Conservation (phyloP, 2,113 vertebrate species). For the Alligator mississippiensis region DNA sequence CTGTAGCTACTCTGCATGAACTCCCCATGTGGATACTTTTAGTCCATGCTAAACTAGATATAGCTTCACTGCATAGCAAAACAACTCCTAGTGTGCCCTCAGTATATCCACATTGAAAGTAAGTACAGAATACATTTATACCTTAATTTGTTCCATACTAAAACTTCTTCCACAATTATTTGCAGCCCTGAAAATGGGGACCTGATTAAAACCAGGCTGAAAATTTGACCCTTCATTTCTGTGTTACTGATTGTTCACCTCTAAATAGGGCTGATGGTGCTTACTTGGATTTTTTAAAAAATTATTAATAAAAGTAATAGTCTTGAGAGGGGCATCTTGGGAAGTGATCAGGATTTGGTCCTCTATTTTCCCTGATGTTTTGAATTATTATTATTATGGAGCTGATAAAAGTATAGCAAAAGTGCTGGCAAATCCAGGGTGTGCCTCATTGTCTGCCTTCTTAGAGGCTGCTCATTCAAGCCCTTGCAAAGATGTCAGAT, state of each 20-base stretch:
- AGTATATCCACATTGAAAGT: too few species aligned
- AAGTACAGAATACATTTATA: too few species aligned
- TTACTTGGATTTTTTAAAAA: background rate
- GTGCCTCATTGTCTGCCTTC: background rate
- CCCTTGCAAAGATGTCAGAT: background rate
- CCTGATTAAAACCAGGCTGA: background rate
- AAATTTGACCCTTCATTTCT: background rate
- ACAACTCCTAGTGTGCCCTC: too few species aligned
- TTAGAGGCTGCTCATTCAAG: background rate
- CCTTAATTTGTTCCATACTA: too few species aligned
- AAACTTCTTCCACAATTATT: background rate
- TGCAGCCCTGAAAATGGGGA: background rate
- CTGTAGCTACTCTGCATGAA: too few species aligned
- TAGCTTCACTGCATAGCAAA: too few species aligned
- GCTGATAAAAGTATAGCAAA: background rate
- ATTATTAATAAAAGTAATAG: too few species aligned
- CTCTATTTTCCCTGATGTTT: accelerated
- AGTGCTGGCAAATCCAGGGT: background rate
- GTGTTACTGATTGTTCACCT: background rate
- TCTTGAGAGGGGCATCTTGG: background rate
- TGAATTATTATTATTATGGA: background rate
- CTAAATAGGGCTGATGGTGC: background rate
- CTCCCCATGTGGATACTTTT: too few species aligned
- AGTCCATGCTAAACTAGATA: too few species aligned
- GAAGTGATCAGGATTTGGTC: background rate